Conservation (phyloP, 2,797 vertebrate species). For the Morelia viridis region DNA sequence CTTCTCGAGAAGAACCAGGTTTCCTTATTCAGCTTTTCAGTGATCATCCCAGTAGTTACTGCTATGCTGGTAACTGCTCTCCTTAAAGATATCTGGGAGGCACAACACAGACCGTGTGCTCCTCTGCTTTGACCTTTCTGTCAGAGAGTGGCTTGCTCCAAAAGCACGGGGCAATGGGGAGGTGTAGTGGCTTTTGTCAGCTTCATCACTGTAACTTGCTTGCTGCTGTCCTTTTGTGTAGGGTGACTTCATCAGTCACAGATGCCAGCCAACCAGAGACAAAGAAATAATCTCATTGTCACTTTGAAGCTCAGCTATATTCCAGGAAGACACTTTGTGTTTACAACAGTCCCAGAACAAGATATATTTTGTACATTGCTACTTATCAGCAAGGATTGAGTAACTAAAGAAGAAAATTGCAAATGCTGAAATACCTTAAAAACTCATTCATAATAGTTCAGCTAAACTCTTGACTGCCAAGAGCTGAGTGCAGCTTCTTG, state of each 20-base stretch:
- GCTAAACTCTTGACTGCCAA: neutral
- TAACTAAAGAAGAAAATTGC: constrained; percentile 14
- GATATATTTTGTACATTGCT: neutral
- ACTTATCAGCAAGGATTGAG: constrained; percentile 22
- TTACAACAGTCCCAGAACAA: constrained; percentile 1
- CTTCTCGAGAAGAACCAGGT: neutral
- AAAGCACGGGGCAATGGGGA: accelerated
- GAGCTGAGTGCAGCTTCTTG: neutral
- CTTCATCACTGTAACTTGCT: constrained; percentile 15
- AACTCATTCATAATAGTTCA: constrained; percentile 21
- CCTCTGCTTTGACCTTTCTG: neutral
- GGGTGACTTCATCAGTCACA: neutral
- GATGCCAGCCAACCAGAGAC: neutral
- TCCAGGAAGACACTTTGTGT: neutral
- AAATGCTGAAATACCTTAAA: neutral
- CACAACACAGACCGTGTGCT: neutral
- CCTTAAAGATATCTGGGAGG: constrained; percentile 10
- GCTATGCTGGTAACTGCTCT: accelerated
- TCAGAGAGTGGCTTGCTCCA: accelerated
- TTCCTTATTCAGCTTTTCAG: neutral
- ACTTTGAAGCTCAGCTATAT: constrained; percentile 23
- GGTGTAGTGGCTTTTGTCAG: neutral
- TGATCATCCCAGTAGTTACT: constrained; percentile 7
- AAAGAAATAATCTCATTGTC: constrained; percentile 24
- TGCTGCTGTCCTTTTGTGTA: neutral